Conservation (phyloP, 2,797 vertebrate genomes). For the Distichodus sexfasciatus region DNA sequence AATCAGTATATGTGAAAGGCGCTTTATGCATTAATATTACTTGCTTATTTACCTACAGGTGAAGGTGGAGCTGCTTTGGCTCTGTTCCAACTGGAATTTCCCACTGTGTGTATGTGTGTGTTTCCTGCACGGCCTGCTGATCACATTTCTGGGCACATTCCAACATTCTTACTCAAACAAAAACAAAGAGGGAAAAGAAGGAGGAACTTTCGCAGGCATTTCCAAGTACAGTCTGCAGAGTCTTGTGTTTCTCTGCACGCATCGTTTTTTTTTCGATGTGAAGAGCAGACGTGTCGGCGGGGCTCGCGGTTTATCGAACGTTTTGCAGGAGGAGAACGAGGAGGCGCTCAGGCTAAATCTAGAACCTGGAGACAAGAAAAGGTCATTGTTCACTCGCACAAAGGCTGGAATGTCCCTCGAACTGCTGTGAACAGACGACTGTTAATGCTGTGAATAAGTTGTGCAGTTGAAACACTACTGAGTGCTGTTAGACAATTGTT, state of each 20-base stretch:
- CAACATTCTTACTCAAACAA: conserved; percentile 26
- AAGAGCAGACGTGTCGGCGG: neutral
- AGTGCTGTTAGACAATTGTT: no score
- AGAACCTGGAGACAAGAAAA: neutral
- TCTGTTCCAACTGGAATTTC: conserved; percentile 37
- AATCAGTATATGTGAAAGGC: no score
- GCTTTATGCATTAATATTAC: no score
- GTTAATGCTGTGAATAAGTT: no score
- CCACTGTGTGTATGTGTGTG: conserved; percentile 37
- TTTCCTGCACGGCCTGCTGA: conserved; percentile 13
- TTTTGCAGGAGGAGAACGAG: neutral
- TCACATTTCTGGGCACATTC: conserved; percentile 16
- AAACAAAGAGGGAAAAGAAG: conserved; percentile 29
- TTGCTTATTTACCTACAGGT: conserved; percentile 29
- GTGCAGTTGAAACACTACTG: no score
- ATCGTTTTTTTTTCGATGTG: neutral
- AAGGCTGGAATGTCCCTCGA: neutral
- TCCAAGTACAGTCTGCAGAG: no score
- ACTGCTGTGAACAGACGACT: neutral
- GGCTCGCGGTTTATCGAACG: neutral
- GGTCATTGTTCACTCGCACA: neutral
- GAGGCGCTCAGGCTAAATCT: neutral
- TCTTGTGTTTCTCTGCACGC: conserved; percentile 5
- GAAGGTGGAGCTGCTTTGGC: conserved; percentile 22
- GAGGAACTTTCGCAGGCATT: no score